Evolutionary conservation across 2,797 vertebrate species (phyloP), one percentile per base, ranked within the genome.

Genomic region (Buceros bicornis): DNA sequence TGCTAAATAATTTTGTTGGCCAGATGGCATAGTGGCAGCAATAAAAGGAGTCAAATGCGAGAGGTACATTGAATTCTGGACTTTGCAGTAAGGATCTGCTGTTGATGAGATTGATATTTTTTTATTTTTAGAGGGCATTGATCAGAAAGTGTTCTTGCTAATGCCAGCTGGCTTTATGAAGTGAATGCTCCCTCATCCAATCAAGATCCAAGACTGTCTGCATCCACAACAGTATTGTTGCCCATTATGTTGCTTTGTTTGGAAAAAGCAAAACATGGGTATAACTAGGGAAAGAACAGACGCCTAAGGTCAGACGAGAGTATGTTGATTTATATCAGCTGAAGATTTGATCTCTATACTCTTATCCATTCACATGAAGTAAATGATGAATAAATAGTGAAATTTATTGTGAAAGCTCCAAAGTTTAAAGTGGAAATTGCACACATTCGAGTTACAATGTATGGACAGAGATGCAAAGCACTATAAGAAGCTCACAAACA

Each of bases 81-180:
- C 54, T 91, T 94, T 81, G 40, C 28, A 95, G 65, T 54, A 78
- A 7, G 22, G 58, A 48, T 79, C 62, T 91, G 85, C 60, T 95
- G 31, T 86, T 95, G 43, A 53, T 95, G 93, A 94, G 70, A 79
- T 76, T 92, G 93, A 91, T 95, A 74, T 89, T 90, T 89, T 51
- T 95, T 94, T 93, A 92, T 95, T 92, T 96, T 96, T 93, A 94
- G 95, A 97, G 79, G 89, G 33, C 91, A 91, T 47, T 97, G 97
- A 96, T 90, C 95, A 97, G 90, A 96, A 96, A 96, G 45, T 61
- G 69, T 84, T 92, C 71, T 87, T 80, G 53, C 20, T 89, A 88
- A 86, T 90, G 83, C 96, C 95, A 95, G 87, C 87, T 97, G 97
- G 91, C 82, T 89, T 94, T 77, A 37, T 92, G 83, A 90, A 92